Evolutionary conservation across 2,888 invertebrate species (phyloP).

Genomic region (Hemistola chrysoprasaria): DNA sequence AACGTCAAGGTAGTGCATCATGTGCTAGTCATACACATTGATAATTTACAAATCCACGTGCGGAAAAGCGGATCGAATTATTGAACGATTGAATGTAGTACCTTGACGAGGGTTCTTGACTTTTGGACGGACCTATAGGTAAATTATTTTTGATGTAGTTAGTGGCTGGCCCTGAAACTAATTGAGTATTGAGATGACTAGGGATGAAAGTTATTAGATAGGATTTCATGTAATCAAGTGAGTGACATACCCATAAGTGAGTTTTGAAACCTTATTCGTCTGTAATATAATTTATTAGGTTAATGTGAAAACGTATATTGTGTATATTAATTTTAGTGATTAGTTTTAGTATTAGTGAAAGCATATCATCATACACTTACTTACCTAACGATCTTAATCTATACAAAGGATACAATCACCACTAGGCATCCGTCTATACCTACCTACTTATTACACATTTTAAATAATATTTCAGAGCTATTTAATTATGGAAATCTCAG

Average conservation of each 20-base stretch:
- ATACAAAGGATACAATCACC: too few relatives aligned
- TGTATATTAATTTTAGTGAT: too few relatives aligned
- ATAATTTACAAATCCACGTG: constrained; percentile 54
- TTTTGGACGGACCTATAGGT: constrained; percentile 18
- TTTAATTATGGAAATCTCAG: too few relatives aligned
- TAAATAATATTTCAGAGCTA: too few relatives aligned
- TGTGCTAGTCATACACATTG: constrained; percentile 43
- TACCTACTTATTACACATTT: too few relatives aligned
- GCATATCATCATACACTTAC: too few relatives aligned
- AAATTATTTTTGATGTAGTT: constrained; percentile 27
- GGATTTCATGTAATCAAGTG: neutral
- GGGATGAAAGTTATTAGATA: neutral
- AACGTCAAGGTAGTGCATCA: constrained; percentile 47
- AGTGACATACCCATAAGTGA: neutral
- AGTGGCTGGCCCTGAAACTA: neutral
- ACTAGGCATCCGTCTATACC: too few relatives aligned
- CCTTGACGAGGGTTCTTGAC: constrained; percentile 43
- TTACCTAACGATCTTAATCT: too few relatives aligned
- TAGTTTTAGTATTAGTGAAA: too few relatives aligned
- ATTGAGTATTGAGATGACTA: neutral
- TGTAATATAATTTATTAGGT: too few relatives aligned
- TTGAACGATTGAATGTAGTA: constrained; percentile 49
- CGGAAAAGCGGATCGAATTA: constrained; percentile 55
- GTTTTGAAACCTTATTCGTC: too few relatives aligned
- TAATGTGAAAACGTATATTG: too few relatives aligned